Percentiles rank a stretch among this genome's conserved stretches.
Conservation (phyloP, 2,797 vertebrate species). For the Coranthus polyacanthus region DNA sequence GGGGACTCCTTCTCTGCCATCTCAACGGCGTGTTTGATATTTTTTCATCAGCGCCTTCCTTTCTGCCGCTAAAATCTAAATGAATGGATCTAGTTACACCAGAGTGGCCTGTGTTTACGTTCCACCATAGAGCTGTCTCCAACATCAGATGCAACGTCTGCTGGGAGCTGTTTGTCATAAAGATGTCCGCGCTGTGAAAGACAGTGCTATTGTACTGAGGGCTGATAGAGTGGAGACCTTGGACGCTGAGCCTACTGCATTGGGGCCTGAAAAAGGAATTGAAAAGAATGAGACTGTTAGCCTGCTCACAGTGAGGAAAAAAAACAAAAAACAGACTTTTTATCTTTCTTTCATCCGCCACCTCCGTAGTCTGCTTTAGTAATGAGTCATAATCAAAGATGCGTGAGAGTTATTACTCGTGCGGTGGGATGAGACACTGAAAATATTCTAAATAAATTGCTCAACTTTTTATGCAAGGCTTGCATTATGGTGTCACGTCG, state of each 20-base stretch:
- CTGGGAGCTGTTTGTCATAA: constrained; percentile 92
- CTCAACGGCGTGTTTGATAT: constrained; percentile 53
- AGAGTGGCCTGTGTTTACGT: constrained; percentile 78
- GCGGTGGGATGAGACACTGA: constrained; percentile 8
- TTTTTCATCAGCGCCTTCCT: constrained; percentile 49
- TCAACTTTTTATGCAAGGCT: constrained; percentile 19
- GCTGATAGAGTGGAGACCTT: constrained; percentile 95
- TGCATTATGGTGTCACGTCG: constrained; percentile 13
- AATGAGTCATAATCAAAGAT: constrained; percentile 30
- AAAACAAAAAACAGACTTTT: constrained; percentile 5
- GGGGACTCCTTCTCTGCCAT: constrained; percentile 83
- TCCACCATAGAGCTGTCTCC: constrained; percentile 63
- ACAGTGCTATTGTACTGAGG: constrained; percentile 97
- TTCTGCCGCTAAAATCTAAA: constrained; percentile 81
- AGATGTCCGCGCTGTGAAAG: constrained; percentile 97
- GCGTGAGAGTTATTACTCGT: constrained; percentile 11
- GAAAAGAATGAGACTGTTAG: constrained; percentile 52
- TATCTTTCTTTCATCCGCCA: not conserved
- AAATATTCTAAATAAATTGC: constrained; percentile 27
- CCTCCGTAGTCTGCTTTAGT: not conserved
- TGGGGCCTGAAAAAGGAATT: constrained; percentile 86
- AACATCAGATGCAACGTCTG: constrained; percentile 83
- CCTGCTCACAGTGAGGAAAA: not conserved
- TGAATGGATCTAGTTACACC: constrained; percentile 83
- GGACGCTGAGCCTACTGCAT: constrained; percentile 92